Conservation (phyloP, 2,113 vertebrate species). For the Manacus vitellinus region DNA sequence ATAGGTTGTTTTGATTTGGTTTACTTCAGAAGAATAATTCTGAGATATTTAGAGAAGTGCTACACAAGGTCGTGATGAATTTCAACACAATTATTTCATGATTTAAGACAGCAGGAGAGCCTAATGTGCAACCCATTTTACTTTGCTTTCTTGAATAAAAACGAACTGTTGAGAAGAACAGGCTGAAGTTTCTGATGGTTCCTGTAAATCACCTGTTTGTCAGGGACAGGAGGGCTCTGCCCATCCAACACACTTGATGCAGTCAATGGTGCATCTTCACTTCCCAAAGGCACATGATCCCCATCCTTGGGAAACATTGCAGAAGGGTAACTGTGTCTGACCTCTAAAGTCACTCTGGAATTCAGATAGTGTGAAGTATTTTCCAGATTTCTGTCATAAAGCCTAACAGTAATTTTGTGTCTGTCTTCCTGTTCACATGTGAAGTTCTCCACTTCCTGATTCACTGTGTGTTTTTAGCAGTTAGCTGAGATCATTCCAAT, state of each 20-base stretch:
- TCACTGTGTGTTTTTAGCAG: background rate
- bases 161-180: background rate
- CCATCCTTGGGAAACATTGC: background rate
- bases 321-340: background rate
- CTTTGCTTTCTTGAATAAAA: slow-evolving; percentile 31
- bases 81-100: slow-evolving; percentile 21
- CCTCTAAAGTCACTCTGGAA: background rate
- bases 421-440: background rate
- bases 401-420: background rate
- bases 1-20: background rate
- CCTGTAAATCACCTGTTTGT: background rate
- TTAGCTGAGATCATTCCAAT: background rate
- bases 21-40: background rate
- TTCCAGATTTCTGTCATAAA: background rate
- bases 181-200: slow-evolving; percentile 22
- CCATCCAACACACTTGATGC: background rate
- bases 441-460: background rate
- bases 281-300: background rate
- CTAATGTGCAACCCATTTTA: background rate
- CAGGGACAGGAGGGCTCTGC: background rate
- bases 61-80: background rate
- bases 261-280: background rate
- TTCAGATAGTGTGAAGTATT: background rate
- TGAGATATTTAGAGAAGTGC: background rate
- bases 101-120: slow-evolving; percentile 27